These are phyloP conservation scores for Hydrotaea diabolus DNA, from an alignment of 2,888 invertebrate species.

Conservation along the genomic window DNA sequence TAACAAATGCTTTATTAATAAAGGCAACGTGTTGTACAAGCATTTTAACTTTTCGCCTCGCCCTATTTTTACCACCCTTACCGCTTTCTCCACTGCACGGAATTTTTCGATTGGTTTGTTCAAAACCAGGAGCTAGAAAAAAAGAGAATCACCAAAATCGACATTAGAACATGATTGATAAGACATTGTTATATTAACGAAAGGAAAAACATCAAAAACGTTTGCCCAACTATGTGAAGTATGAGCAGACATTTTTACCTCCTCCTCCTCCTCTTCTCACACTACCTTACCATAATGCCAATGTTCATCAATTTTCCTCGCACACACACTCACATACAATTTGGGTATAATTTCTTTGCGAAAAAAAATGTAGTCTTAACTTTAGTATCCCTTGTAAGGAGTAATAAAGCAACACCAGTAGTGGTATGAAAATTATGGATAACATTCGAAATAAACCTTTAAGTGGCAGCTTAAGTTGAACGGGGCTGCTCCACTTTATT, in stretches of 20 bases:
- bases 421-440: neutral
- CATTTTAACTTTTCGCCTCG: constrained; percentile 53
- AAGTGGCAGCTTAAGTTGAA: too few relatives aligned
- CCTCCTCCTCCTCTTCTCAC: neutral
- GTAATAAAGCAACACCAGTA: neutral
- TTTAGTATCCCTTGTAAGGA: constrained; percentile 25
- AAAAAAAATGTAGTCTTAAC: constrained; percentile 5
- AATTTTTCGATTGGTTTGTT: neutral
- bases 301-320: neutral
- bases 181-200: constrained; percentile 53
- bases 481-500: too few relatives aligned
- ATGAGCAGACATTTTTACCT: neutral
- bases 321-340: neutral
- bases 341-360: neutral
- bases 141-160: constrained; percentile 47
- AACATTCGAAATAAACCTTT: too few relatives aligned
- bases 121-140: neutral
- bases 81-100: neutral
- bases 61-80: neutral
- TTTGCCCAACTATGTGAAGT: constrained; percentile 26
- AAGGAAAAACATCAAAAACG: constrained; percentile 12
- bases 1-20: constrained; percentile 69
- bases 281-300: neutral
- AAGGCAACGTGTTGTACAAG: constrained; percentile 65
- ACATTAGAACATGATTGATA: constrained; percentile 66